Base-by-base conservation (phyloP, 2,797 vertebrate genomes). In the Hydrocynus forskahlii region DNA sequence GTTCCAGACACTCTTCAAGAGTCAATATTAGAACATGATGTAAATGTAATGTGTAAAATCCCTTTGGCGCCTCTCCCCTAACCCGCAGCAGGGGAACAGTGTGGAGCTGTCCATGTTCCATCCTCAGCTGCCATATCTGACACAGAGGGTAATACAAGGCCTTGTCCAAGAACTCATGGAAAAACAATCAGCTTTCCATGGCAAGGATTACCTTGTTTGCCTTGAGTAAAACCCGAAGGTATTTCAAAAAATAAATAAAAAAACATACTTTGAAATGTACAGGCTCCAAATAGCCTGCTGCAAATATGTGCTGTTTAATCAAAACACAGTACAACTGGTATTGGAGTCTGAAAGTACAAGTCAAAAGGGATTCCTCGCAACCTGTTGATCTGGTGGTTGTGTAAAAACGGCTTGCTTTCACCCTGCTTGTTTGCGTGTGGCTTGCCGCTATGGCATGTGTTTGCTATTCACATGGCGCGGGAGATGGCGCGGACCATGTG, bases 391-490 rank as follows among this genome's bases (percentile, higher is more conserved):
- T 50, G 52, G 89, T 79, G 78, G 73, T 68, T 86, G 84, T 74
- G 79, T 88, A 91, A 89, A 92, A 84, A 88, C 40, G 68, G 83
- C 48, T 87, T 81, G 68, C 57, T 60, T 82, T 88, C 29, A 70
- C 86, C 85, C 83, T 88, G 86, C 92, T 93, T 94, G 89, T 94
- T 94, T 93, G 90, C 88, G 86, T 88, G 84, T 87, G 92, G 91
- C 90, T 87, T 84, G 89, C 79, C 86, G 89, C 88, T 89, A 87
- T 91, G 91, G 84, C 60, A 78, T 89, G 87, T 93, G 91, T 95
- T 94, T 94, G 93, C 91, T 87, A 91, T 94, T 95, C 92, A 94
- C 93, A 93, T 93, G 92, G 93, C 85, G 85, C 88, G 89, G 92
- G 88, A 89, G 90, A 89, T 87, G 86, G 84, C 80, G 87, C 87